A percentile compares a stretch with the other conserved stretches of the same genome.
phyloP scores from a whole-genome alignment of 2,113 vertebrate species.

The Conger conger region DNA sequence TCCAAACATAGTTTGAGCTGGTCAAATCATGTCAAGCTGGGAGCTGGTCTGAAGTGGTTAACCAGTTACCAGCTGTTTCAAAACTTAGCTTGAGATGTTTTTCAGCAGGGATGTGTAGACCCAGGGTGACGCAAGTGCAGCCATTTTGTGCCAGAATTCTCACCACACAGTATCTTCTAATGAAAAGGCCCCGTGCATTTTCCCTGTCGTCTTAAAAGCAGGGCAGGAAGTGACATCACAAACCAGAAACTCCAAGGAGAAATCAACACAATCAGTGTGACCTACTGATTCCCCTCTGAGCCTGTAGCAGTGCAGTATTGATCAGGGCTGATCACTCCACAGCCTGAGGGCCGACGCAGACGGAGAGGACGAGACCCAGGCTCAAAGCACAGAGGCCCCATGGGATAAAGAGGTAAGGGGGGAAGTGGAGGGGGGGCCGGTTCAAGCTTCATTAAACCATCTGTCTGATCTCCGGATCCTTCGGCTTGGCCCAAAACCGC shows the following conservation, averaged over 20 bases:
- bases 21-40: no score
- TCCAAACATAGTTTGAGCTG: no score
- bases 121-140: no score
- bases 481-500: slow-evolving; percentile 34
- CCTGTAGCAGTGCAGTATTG: slow-evolving; percentile 71
- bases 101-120: no score
- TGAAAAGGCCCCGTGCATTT: background rate
- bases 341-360: slow-evolving; percentile 66
- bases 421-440: background rate
- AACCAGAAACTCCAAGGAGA: slow-evolving; percentile 42
- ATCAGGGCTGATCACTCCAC: slow-evolving; percentile 70
- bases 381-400: background rate
- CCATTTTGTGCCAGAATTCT: no score
- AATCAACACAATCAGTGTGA: slow-evolving; percentile 60
- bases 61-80: no score
- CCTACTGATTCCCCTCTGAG: slow-evolving; percentile 71
- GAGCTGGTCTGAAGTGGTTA: no score
- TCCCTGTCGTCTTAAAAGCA: background rate
- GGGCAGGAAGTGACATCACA: background rate
- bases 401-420: background rate
- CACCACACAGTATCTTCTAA: no score
- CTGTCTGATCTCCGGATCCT: slow-evolving; percentile 46
- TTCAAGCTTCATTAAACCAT: slow-evolving; percentile 46
- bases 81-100: no score
- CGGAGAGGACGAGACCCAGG: slow-evolving; percentile 53